A percentile compares a stretch with the other conserved stretches of the same genome.
These are phyloP conservation scores for Parus major DNA, from an alignment of 2,113 vertebrate species.

Conservation along the genomic window DNA sequence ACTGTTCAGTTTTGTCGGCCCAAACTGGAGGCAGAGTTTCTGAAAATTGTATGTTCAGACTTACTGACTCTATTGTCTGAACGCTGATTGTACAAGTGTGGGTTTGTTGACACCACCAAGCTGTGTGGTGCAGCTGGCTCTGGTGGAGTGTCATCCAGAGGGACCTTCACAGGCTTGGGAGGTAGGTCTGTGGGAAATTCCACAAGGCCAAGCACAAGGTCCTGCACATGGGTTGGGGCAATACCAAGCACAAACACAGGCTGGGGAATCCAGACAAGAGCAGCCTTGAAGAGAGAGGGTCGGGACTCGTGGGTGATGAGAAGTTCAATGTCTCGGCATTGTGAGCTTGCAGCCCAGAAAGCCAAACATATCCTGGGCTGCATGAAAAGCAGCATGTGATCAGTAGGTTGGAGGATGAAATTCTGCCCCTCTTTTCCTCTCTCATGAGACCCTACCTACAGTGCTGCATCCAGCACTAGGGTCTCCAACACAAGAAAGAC, in stretches of 20 bases:
- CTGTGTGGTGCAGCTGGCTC: not conserved
- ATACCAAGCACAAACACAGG: not conserved
- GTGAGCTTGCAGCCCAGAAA: not conserved
- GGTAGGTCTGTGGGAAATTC: not conserved
- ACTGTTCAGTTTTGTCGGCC: not conserved
- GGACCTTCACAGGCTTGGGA: not conserved
- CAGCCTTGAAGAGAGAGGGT: not conserved
- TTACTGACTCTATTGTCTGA: not conserved
- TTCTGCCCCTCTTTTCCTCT: not conserved
- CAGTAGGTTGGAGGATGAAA: not conserved
- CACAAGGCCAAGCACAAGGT: not conserved
- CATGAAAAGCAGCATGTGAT: not conserved
- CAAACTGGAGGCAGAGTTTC: not conserved
- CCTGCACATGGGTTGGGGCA: not conserved
- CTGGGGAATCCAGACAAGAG: not conserved
- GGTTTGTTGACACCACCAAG: not conserved
- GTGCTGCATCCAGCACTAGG: not conserved
- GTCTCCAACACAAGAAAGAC: not conserved
- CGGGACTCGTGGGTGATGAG: not conserved
- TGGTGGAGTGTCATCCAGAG: not conserved
- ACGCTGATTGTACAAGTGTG: not conserved
- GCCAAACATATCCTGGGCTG: not conserved
- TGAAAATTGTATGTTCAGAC: not conserved
- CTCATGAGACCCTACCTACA: not conserved
- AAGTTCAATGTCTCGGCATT: not conserved